Conservation (phyloP, 2,888 invertebrate species). For the Abrostola triplasia region DNA sequence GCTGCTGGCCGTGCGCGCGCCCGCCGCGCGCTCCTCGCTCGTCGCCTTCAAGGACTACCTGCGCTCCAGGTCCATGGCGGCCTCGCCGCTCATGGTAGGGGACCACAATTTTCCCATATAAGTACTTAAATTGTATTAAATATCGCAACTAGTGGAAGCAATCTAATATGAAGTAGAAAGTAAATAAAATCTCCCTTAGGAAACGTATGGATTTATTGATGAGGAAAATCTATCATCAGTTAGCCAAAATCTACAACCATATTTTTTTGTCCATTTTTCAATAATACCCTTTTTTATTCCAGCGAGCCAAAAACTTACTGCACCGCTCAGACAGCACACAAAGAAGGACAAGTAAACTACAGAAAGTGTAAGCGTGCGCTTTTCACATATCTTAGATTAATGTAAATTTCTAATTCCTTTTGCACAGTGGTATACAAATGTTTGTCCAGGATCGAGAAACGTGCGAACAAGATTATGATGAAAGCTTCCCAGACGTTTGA, state of each 20-base stretch:
- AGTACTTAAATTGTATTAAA: too few relatives aligned
- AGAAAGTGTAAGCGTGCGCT: slow-evolving; percentile 91
- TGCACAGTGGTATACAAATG: too few relatives aligned
- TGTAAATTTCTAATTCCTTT: not conserved
- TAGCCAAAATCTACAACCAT: too few relatives aligned
- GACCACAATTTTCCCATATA: too few relatives aligned
- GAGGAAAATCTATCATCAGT: too few relatives aligned
- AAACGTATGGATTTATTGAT: too few relatives aligned
- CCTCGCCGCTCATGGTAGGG: slow-evolving; percentile 91
- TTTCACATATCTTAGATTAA: not conserved
- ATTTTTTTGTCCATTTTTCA: not conserved
- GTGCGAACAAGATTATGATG: slow-evolving; percentile 94
- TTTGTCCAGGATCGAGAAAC: slow-evolving; percentile 90
- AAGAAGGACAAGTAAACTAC: slow-evolving; percentile 92
- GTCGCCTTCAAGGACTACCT: slow-evolving; percentile 94
- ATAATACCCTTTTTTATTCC: slow-evolving; percentile 53
- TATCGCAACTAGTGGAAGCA: too few relatives aligned
- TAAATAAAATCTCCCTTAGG: too few relatives aligned
- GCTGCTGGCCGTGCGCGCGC: slow-evolving; percentile 89
- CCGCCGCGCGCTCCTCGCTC: slow-evolving; percentile 92
- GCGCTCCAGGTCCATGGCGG: slow-evolving; percentile 92
- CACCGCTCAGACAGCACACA: slow-evolving; percentile 93
- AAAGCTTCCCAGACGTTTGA: slow-evolving; percentile 95
- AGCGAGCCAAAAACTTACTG: slow-evolving; percentile 92
- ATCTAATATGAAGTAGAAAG: too few relatives aligned